Percentiles rank a stretch among this genome's conserved stretches.
These are phyloP conservation scores for Cephus spinipes DNA, from an alignment of 2,888 invertebrate species.

Conservation along the genomic window DNA sequence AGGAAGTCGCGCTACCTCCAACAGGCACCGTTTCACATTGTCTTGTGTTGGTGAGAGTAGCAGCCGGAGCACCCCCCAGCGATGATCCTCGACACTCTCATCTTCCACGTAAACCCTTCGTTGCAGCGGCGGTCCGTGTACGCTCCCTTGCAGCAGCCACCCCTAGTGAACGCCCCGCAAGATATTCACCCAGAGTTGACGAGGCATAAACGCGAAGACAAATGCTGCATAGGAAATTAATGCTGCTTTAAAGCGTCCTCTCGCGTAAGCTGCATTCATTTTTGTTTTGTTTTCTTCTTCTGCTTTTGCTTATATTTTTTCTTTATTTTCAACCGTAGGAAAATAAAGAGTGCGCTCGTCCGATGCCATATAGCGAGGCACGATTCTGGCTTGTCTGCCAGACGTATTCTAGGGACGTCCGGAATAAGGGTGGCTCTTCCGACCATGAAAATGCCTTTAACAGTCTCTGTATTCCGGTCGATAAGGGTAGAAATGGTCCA, in stretches of 20 bases:
- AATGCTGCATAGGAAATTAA: slow-evolving; percentile 26
- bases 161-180: background rate
- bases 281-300: background rate
- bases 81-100: slow-evolving; percentile 2
- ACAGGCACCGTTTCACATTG: background rate
- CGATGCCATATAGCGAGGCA: background rate
- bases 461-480: background rate
- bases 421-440: background rate
- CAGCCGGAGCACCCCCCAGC: background rate
- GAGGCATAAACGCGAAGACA: slow-evolving; percentile 21
- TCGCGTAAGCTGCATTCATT: slow-evolving; percentile 9
- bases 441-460: background rate
- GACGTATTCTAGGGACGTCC: background rate
- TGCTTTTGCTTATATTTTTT: background rate
- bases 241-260: slow-evolving; percentile 18
- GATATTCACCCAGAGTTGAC: slow-evolving; percentile 13
- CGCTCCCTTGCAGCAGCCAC: background rate
- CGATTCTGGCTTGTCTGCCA: background rate
- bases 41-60: background rate
- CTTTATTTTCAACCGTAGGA: background rate
- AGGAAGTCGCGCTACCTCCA: background rate
- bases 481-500: background rate
- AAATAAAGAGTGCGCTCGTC: slow-evolving; percentile 4
- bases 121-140: background rate
- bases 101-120: background rate